Evolutionary conservation across 1,140 invertebrate genomes (phyloP).

Genomic region (Lutraria rhynchaena): DNA sequence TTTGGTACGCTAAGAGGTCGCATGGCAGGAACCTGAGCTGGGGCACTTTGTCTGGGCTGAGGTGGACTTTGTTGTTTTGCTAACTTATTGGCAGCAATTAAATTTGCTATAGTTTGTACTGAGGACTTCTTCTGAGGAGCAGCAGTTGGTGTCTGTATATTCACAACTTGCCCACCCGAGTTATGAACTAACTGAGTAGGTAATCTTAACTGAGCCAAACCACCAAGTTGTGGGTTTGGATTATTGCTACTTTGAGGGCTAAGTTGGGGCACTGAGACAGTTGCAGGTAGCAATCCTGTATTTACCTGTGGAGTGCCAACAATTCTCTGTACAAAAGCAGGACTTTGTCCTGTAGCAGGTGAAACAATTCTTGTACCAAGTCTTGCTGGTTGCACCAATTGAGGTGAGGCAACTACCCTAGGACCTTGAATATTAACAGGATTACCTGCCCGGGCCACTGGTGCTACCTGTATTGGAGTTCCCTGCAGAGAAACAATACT

Average conservation of each 20-base stretch:
- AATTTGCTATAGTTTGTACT: constrained; percentile 50
- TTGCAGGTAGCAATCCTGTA: not conserved
- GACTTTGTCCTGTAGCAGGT: constrained; percentile 7
- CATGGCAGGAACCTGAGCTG: constrained; percentile 1
- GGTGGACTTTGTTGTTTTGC: not conserved
- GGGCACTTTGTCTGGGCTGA: not conserved
- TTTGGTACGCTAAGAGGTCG: constrained; percentile 19
- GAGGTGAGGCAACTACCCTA: constrained; percentile 27
- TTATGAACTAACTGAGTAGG: constrained; percentile 17
- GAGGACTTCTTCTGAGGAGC: constrained; percentile 51
- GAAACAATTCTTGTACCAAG: constrained; percentile 34
- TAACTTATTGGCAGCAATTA: constrained; percentile 41
- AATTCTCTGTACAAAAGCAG: constrained; percentile 42
- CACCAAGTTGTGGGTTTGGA: constrained; percentile 34
- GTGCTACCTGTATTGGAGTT: constrained; percentile 16
- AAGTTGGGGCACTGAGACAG: constrained; percentile 19
- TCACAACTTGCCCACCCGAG: constrained; percentile 31
- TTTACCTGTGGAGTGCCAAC: constrained; percentile 20
- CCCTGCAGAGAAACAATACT: constrained; percentile 51
- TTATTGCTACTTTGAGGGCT: not conserved
- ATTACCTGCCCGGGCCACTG: constrained; percentile 4
- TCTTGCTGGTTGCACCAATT: constrained; percentile 25
- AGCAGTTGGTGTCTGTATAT: constrained; percentile 26
- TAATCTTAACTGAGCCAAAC: constrained; percentile 24
- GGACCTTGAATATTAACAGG: constrained; percentile 32